These are phyloP conservation scores for Hypolimnas misippus DNA, from an alignment of 2,888 invertebrate species.

Conservation along the genomic window DNA sequence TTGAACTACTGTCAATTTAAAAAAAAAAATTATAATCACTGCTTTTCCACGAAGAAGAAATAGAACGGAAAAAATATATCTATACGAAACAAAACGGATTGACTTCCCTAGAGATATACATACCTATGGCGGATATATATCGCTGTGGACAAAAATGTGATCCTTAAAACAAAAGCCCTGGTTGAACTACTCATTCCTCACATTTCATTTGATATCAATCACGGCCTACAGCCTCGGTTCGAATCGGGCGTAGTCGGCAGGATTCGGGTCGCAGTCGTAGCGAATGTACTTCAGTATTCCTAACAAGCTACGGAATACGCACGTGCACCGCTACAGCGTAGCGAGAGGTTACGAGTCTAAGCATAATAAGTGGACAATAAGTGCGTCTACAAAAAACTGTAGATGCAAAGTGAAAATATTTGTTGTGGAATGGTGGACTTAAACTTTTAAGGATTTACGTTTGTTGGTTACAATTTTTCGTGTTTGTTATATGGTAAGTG, in stretches of 20 bases:
- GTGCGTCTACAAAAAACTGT: conserved; percentile 45
- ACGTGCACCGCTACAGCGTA: conserved; percentile 64
- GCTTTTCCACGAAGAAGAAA: too few species aligned
- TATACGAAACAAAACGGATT: not conserved
- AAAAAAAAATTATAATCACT: too few species aligned
- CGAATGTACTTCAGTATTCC: conserved; percentile 67
- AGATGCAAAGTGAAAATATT: conserved; percentile 34
- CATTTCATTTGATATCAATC: conserved; percentile 84
- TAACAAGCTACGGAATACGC: conserved; percentile 65
- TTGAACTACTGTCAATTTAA: too few species aligned
- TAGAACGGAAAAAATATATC: not conserved
- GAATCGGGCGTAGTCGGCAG: conserved; percentile 65
- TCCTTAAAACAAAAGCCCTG: conserved; percentile 76
- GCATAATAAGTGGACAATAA: conserved; percentile 42
- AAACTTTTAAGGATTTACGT: conserved; percentile 49
- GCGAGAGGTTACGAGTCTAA: conserved; percentile 56
- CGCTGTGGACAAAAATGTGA: conserved; percentile 58
- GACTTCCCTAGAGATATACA: not conserved
- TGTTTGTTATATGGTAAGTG: conserved; percentile 71
- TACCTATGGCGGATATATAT: not conserved
- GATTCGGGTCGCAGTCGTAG: conserved; percentile 64
- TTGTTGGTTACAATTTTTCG: conserved; percentile 50
- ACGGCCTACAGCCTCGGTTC: conserved; percentile 71
- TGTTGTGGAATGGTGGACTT: conserved; percentile 54
- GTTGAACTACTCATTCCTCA: conserved; percentile 78